Base-by-base conservation (phyloP, 2,113 vertebrate species). In the Trochalopteron elliotii region DNA sequence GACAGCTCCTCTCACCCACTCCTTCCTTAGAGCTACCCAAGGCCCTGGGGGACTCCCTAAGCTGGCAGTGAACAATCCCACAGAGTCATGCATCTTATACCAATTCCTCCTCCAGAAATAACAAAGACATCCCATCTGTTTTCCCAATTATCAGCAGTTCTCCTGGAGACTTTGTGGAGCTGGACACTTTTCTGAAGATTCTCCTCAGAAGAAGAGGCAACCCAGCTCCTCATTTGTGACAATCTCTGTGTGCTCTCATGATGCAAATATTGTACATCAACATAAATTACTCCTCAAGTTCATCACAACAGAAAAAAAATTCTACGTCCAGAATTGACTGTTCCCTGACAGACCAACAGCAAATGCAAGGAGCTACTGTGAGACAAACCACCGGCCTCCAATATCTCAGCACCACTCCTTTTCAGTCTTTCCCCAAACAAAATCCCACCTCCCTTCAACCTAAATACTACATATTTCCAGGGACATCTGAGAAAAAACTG, bases 1-100 rank as follows among this genome's bases (percentile, higher is more conserved):
- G 77, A 82, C 67, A 87, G 83, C 81, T 95, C 31, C 81, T 87
- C 72, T 94, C 85, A 68, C 74, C 77, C 70, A 95, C 47, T 68
- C 65, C 70, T 72, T 87, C 89, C 83, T 91, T 68, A 28, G 65
- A 95, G 87, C 91, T 71, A 89, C 11, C 10, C 47, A 31, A 42
- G 31, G 37, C 50, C 81, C 77, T 16, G 16, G 56, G 93, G 87
- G 90, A 52, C 57, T 75, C 44, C 60, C 33, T 82, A 60, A 89
- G 27, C 61, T 91, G 81, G 49, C 75, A 87, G 15, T n/a, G 44
- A 96, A n/a, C 45, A 87, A 68, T 70, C 76, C 80, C 89, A 50
- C 5, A 57, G n/a, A 37, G 61, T 45, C 64, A 11, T 15, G 35
- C 40, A 64, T 87, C 83, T 40, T 79, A 50, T 15, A 70, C 42